These are phyloP conservation scores for Venusia cambrica DNA, from an alignment of 2,888 invertebrate species.

Conservation along the genomic window DNA sequence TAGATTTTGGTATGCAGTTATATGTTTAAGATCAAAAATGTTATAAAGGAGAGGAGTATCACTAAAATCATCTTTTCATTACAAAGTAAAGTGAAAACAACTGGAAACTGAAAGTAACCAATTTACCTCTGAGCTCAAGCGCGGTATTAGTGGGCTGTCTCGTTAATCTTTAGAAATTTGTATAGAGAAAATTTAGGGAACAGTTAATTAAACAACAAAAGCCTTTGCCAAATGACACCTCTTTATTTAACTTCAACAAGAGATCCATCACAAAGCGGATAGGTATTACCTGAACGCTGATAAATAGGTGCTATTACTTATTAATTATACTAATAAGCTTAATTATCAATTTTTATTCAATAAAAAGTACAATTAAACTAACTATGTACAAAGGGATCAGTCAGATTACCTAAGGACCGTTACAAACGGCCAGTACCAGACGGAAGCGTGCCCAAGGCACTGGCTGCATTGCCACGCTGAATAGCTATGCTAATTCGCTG, in stretches of 20 bases:
- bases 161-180: conserved; percentile 46
- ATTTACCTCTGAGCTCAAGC: conserved; percentile 23
- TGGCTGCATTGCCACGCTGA: too few species aligned
- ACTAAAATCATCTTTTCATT: conserved; percentile 3
- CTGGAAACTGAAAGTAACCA: conserved; percentile 14
- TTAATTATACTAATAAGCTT: too few species aligned
- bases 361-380: too few species aligned
- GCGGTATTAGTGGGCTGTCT: conserved; percentile 34
- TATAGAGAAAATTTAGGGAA: conserved; percentile 37
- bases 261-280: conserved; percentile 22
- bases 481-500: too few species aligned
- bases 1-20: too few species aligned
- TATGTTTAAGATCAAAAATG: too few species aligned
- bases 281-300: conserved; percentile 24
- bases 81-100: conserved; percentile 12
- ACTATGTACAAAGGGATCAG: too few species aligned
- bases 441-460: too few species aligned
- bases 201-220: conserved; percentile 37
- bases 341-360: too few species aligned
- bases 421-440: too few species aligned
- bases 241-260: conserved; percentile 30
- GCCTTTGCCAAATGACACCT: conserved; percentile 30
- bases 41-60: neutral
- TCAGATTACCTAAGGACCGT: too few species aligned
- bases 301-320: conserved; percentile 7